Evolutionary conservation across 1,140 invertebrate species (phyloP).

Genomic region (Leucophenga varia): DNA sequence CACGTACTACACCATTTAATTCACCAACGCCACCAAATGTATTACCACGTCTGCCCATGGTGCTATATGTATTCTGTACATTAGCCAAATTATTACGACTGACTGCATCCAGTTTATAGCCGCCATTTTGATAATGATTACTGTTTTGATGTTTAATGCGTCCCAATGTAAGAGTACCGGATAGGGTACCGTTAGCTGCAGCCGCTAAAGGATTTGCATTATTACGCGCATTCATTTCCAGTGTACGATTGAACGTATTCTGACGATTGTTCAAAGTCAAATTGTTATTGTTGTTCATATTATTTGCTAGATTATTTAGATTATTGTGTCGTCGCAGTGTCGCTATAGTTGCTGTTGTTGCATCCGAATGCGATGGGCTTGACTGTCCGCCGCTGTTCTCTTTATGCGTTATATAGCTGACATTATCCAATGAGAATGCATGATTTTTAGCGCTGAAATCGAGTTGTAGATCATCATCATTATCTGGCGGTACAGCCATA

Average conservation of each 20-base stretch:
- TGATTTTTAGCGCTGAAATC: slow-evolving; percentile 86
- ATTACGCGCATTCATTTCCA: slow-evolving; percentile 53
- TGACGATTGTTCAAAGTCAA: slow-evolving; percentile 55
- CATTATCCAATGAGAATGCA: slow-evolving; percentile 80
- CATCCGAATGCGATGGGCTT: slow-evolving; percentile 79
- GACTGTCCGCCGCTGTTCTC: slow-evolving; percentile 69
- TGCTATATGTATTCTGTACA: slow-evolving; percentile 58
- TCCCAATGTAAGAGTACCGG: slow-evolving; percentile 51
- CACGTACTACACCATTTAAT: slow-evolving; percentile 19
- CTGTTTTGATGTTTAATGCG: slow-evolving; percentile 50
- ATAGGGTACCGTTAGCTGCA: slow-evolving; percentile 24
- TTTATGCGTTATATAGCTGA: slow-evolving; percentile 79
- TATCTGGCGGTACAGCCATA: slow-evolving; percentile 83
- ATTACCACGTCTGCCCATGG: slow-evolving; percentile 59
- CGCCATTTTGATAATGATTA: slow-evolving; percentile 52
- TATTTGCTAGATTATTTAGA: slow-evolving; percentile 47
- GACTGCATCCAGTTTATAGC: slow-evolving; percentile 41
- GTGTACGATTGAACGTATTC: slow-evolving; percentile 53
- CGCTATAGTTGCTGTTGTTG: slow-evolving; percentile 73
- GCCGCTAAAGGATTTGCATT: slow-evolving; percentile 52
- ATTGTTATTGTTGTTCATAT: slow-evolving; percentile 57
- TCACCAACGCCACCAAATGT: slow-evolving; percentile 42
- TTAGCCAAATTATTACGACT: slow-evolving; percentile 49
- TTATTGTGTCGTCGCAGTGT: slow-evolving; percentile 61
- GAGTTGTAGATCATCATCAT: slow-evolving; percentile 78